Evolutionary conservation across 1,140 invertebrate species (phyloP), one percentile per base, ranked within the genome.

Genomic region (Branchinecta lynchi): DNA sequence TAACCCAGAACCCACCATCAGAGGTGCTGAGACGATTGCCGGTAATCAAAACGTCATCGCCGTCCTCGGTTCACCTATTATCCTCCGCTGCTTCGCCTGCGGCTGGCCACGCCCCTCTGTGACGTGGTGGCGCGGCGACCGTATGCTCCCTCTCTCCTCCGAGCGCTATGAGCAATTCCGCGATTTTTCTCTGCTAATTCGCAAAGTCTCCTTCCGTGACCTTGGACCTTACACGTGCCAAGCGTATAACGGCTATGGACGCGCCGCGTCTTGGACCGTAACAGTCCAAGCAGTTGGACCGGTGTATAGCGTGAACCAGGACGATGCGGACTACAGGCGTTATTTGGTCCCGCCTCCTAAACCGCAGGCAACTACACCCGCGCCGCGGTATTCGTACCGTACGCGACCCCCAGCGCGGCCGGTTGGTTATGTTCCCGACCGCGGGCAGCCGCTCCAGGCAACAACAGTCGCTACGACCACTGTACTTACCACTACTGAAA

Each of bases 161-260:
- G 79, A 84, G 3, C 80, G 84, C 20, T 91, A 87, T 73, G 86
- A 92, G 75, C 86, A 89, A 72, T 81, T 84, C 32, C 82, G 83
- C 20, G 89, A 92, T 75, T 85, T 84, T 76, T 85, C 86, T 0
- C 80, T 94, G 6, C 79, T 86, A 51, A 89, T 95, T 74, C 81
- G 84, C 66, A 79, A 84, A 0, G 84, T 95, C 0, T 83, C 84
- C 7, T 71, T 88, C 0, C 82, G 83, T 15, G 87, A 86, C 73
- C 81, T 91, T 5, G 91, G 91, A 10, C 80, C 86, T n/a, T 92
- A 93, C 77, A 87, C 86, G 0, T 94, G 91, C 75, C 87, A 91
- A 74, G 89, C 89, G 0, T 93, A 89, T 77, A 93, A 93, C 75
- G 89, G 88, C 3, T 76, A 86, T 7, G 89, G 88, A 5, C 84